Percentiles rank a stretch among this genome's conserved stretches.
phyloP scores from a whole-genome alignment of 2,888 invertebrate species.

The Resseliella maxima region DNA sequence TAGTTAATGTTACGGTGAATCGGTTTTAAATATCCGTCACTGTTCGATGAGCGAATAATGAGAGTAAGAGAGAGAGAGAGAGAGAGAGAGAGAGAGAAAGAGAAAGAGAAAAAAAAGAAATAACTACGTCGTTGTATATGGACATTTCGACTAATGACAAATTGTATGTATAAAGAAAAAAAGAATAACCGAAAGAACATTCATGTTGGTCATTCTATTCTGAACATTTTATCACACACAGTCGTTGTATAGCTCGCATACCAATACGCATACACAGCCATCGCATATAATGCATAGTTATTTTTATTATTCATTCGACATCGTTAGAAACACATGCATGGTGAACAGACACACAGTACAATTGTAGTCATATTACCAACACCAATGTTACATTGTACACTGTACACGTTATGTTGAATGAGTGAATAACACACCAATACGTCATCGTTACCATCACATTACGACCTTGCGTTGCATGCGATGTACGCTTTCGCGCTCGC shows the following conservation, averaged over 20 bases:
- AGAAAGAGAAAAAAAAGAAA: not conserved
- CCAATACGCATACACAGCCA: not conserved
- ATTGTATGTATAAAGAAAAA: no score
- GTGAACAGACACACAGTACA: not conserved
- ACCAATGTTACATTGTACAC: no score
- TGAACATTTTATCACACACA: not conserved
- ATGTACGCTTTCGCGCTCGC: not conserved
- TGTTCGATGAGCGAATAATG: not conserved
- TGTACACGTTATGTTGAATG: not conserved
- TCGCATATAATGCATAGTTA: not conserved
- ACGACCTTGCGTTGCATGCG: conserved; percentile 20
- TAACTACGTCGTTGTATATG: not conserved
- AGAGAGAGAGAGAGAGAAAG: not conserved
- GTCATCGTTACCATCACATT: conserved; percentile 10
- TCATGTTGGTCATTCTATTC: not conserved
- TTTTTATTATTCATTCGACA: conserved; percentile 2
- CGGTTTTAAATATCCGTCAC: not conserved
- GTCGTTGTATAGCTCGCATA: no score
- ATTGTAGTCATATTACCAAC: not conserved
- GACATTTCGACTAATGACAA: not conserved
- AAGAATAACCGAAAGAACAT: not conserved
- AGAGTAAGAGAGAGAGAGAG: not conserved
- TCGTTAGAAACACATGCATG: not conserved
- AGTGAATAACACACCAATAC: not conserved
- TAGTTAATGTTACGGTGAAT: not conserved